phyloP scores from a whole-genome alignment of 1,140 invertebrate species.

The Stegodyphus mimosarum region DNA sequence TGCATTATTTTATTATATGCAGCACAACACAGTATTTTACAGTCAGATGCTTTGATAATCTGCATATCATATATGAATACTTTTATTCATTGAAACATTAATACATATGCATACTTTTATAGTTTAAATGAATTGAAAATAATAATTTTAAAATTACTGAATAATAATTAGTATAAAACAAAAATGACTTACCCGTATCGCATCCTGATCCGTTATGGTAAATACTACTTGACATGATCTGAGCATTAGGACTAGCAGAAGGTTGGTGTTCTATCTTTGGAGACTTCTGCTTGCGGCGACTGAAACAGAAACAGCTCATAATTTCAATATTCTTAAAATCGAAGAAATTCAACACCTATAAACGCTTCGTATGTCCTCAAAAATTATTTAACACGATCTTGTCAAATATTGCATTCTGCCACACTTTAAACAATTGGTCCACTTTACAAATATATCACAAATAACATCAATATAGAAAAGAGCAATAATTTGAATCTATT shows the following conservation, averaged over 20 bases:
- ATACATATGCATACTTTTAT: no score
- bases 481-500: not conserved
- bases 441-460: not conserved
- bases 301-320: constrained; percentile 58
- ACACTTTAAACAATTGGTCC: not conserved
- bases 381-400: not conserved
- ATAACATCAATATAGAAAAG: not conserved
- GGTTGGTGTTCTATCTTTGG: constrained; percentile 26
- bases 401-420: not conserved
- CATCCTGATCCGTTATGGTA: constrained; percentile 58
- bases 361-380: not conserved
- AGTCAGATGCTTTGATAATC: not conserved
- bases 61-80: constrained; percentile 1
- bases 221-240: constrained; percentile 53
- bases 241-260: constrained; percentile 53
- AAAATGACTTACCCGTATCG: constrained; percentile 38
- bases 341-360: not conserved
- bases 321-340: not conserved
- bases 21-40: not conserved
- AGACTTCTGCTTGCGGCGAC: constrained; percentile 17
- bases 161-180: not conserved
- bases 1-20: not conserved
- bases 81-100: not conserved
- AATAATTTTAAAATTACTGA: not conserved
- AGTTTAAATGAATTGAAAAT: no score